A percentile compares a stretch with the other conserved stretches of the same genome.
Conservation (phyloP, 2,888 invertebrate genomes). For the Crocallis elinguaria region DNA sequence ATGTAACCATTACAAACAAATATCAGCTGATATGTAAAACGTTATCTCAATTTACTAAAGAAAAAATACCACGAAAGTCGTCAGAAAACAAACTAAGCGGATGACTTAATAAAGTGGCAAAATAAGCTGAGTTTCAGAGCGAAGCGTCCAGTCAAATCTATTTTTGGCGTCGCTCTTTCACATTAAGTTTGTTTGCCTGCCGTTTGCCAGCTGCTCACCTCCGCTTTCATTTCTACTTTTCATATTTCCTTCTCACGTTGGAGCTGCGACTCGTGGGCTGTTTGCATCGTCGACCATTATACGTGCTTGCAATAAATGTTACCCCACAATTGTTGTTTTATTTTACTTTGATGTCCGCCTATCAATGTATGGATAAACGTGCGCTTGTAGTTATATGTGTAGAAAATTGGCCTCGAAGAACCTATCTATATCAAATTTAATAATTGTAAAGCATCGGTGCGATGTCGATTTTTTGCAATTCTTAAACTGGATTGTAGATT, state of each 20-base stretch:
- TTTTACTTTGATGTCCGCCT: conserved; percentile 64
- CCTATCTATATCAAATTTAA: neutral
- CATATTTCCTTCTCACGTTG: conserved; percentile 58
- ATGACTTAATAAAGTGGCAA: conserved; percentile 46
- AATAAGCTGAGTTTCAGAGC: conserved; percentile 50
- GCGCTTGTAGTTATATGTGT: conserved; percentile 49
- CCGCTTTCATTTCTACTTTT: conserved; percentile 64
- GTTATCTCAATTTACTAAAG: conserved; percentile 2
- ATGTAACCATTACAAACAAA: no score
- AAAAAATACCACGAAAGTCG: conserved; percentile 21
- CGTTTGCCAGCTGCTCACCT: conserved; percentile 55
- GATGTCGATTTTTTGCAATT: conserved; percentile 2
- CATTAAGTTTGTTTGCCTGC: conserved; percentile 59
- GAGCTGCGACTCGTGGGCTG: conserved; percentile 49
- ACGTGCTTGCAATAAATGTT: conserved; percentile 77
- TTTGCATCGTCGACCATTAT: conserved; percentile 56
- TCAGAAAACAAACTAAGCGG: conserved; percentile 44
- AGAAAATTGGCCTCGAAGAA: neutral
- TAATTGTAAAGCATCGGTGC: neutral
- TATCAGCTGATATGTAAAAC: conserved; percentile 3
- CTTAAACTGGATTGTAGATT: neutral
- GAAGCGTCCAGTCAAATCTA: conserved; percentile 57
- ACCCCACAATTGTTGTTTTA: conserved; percentile 72
- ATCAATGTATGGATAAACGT: conserved; percentile 36
- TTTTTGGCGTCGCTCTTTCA: conserved; percentile 53